Evolutionary conservation across 2,888 invertebrate genomes (phyloP), one percentile per base, ranked within the genome.

Genomic region (Amiota minor): DNA sequence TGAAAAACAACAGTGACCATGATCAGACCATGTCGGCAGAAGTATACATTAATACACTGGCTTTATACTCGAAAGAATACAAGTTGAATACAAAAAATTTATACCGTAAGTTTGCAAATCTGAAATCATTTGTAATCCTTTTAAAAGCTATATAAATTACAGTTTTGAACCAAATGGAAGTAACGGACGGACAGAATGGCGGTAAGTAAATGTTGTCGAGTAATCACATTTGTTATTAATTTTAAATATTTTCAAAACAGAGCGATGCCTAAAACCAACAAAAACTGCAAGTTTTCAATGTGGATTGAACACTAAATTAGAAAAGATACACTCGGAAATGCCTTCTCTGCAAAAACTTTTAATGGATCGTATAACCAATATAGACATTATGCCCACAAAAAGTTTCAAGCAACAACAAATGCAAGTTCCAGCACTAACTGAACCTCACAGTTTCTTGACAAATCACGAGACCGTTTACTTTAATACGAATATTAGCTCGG

Each of bases 1-100:
- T 94, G 0, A 94, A 93, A 81, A 95, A 95, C 88, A 90, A 93
- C 53, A 93, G 93, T 87, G 92, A 92, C 80, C 90, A 92, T 14
- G 93, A 93, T 81, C 92, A 92, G 82, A 81, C 86, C 0, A 75
- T 85, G 4, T 81, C 83, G 75, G 82, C 87, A 1, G 89, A 90
- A 76, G 74, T 90, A 2, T 88, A 87, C 72, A 78, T 89, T 1
- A 87, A 88, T 77, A 81, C 88, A 1, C 71, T 90, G 74, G 85
- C 85, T 16, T 73, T 90, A 23, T 89, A 86, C 73, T 89, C 89
- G 72, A 82, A 85, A 23, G 83, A 87, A 35, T 90, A 88, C 69
- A 78, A 83, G 49, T 70, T 90, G 9, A 87, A 87, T 76, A 61
- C 78, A 0, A 76, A 86, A 1, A 85, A 86, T 74, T 76, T 89